Percentiles rank a stretch among this genome's conserved stretches.
These are phyloP conservation scores for Eumeta japonica DNA, from an alignment of 1,140 invertebrate genomes.

Conservation along the genomic window DNA sequence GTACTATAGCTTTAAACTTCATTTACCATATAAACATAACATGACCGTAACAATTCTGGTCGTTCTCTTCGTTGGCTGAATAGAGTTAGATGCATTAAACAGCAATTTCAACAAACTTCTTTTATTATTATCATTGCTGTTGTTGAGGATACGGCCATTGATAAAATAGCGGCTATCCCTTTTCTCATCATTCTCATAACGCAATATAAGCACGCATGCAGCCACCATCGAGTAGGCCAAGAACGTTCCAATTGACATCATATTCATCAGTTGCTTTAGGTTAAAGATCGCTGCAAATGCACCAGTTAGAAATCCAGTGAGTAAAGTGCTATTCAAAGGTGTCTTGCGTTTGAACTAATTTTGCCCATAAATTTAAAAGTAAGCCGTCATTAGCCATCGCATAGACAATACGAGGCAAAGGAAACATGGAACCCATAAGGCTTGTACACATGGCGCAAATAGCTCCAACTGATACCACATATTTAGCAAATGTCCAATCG, in stretches of 20 bases:
- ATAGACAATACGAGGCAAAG: conserved; percentile 81
- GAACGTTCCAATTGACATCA: conserved; percentile 91
- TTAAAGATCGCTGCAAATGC: conserved; percentile 82
- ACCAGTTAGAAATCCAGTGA: conserved; percentile 77
- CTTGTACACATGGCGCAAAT: conserved; percentile 89
- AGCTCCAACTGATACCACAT: conserved; percentile 83
- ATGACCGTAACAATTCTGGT: too few relatives aligned
- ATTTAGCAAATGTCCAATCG: conserved; percentile 88
- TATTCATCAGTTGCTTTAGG: conserved; percentile 87
- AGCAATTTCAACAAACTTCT: too few relatives aligned
- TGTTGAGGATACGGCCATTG: too few relatives aligned
- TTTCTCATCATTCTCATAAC: too few relatives aligned
- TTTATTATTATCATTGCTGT: too few relatives aligned
- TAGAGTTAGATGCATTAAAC: too few relatives aligned
- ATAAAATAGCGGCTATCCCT: too few relatives aligned
- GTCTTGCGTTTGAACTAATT: conserved; percentile 77
- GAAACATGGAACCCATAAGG: conserved; percentile 80
- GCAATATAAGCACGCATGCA: conserved; percentile 81
- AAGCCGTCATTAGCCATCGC: conserved; percentile 88
- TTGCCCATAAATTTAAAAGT: conserved; percentile 78
- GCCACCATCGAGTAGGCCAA: conserved; percentile 90
- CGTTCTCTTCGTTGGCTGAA: too few relatives aligned
- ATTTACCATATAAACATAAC: too few relatives aligned
- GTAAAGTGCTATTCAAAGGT: conserved; percentile 75
- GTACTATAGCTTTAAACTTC: too few relatives aligned